Evolutionary conservation across 1,140 invertebrate species (phyloP).

Genomic region (Calycopis cecrops): DNA sequence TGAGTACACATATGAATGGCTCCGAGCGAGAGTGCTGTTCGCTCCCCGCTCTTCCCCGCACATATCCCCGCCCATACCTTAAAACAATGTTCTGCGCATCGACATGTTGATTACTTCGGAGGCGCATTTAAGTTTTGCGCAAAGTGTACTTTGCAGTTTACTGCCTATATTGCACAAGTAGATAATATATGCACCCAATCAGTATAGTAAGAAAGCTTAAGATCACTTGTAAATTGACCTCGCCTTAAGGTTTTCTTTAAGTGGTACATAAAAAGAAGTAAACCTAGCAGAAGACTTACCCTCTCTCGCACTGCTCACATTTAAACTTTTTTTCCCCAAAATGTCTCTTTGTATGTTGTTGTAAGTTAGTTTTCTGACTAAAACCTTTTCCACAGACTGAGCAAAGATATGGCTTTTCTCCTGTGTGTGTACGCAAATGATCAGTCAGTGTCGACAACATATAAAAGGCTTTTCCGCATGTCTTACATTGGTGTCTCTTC

Average conservation of each 20-base stretch:
- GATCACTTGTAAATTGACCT: too few species aligned
- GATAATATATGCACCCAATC: too few species aligned
- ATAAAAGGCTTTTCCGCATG: slow-evolving; percentile 76
- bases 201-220: too few species aligned
- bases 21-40: too few species aligned
- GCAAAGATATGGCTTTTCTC: slow-evolving; percentile 76
- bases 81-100: too few species aligned
- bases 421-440: slow-evolving; percentile 76
- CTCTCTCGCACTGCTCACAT: slow-evolving; percentile 68
- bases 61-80: too few species aligned
- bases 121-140: too few species aligned
- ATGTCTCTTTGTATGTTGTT: slow-evolving; percentile 75
- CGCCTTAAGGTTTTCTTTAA: not conserved
- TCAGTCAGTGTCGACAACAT: slow-evolving; percentile 75
- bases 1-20: too few species aligned
- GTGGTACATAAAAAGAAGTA: not conserved
- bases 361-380: slow-evolving; percentile 76
- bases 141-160: too few species aligned
- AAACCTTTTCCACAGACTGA: slow-evolving; percentile 70
- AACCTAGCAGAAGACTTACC: slow-evolving; percentile 33
- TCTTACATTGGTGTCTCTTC: slow-evolving; percentile 75
- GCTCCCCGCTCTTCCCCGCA: too few species aligned
- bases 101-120: too few species aligned
- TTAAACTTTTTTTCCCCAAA: slow-evolving; percentile 74
- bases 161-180: too few species aligned